Evolutionary conservation across 2,888 invertebrate species (phyloP).

Genomic region (Andricus curvator): DNA sequence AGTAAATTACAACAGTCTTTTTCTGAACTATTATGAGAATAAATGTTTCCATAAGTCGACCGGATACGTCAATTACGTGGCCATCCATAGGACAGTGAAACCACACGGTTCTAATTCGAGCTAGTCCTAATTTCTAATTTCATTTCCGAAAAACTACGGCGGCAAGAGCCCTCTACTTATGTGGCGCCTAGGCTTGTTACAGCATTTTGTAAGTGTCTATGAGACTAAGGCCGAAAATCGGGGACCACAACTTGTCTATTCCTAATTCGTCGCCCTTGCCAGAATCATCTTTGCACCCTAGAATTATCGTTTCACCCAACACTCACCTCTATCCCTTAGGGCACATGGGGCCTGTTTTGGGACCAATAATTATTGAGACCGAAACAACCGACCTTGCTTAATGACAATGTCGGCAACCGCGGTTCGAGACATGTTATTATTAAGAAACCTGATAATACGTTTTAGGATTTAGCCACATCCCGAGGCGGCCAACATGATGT

Average conservation of each 20-base stretch:
- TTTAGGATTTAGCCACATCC: constrained; percentile 29
- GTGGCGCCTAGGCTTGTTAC: constrained; percentile 70
- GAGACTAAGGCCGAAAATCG: background rate
- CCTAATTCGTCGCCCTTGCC: constrained; percentile 17
- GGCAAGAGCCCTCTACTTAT: constrained; percentile 67
- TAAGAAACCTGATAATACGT: constrained; percentile 15
- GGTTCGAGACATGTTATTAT: constrained; percentile 13
- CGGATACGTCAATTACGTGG: constrained; percentile 27
- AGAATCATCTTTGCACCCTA: constrained; percentile 11
- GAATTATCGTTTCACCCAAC: constrained; percentile 31
- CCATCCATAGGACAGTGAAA: background rate
- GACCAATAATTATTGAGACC: constrained; percentile 16
- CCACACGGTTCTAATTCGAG: constrained; percentile 12
- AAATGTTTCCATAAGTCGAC: constrained; percentile 5
- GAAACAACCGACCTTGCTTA: constrained; percentile 16
- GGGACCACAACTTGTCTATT: constrained; percentile 16
- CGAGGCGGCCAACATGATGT: background rate
- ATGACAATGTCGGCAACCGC: constrained; percentile 26
- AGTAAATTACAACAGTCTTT: background rate
- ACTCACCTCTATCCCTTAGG: background rate
- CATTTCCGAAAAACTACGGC: constrained; percentile 62
- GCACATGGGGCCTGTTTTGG: constrained; percentile 21
- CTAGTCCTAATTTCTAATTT: constrained; percentile 47
- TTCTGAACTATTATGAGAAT: background rate
- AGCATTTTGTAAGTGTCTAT: constrained; percentile 44